Percentiles rank a stretch among this genome's conserved stretches.
These are phyloP conservation scores for Zaprionus obscuricornis DNA, from an alignment of 2,888 invertebrate species.

Conservation along the genomic window DNA sequence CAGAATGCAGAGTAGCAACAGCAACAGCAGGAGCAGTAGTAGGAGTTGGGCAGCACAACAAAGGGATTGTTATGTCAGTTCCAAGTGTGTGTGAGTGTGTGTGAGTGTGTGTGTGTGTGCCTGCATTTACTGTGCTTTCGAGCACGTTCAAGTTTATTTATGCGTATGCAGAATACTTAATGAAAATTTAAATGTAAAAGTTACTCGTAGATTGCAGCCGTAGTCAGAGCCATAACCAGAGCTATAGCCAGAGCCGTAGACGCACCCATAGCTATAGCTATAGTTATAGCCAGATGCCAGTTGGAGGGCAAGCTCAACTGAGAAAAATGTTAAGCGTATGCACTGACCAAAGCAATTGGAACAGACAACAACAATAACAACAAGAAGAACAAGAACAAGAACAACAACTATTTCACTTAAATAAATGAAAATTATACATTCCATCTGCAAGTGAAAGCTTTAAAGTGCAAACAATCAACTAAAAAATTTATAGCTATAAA, in stretches of 20 bases:
- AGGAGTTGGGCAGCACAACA: conserved; percentile 48
- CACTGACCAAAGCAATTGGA: conserved; percentile 14
- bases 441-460: conserved; percentile 3
- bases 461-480: too few relatives aligned
- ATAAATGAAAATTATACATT: conserved; percentile 49
- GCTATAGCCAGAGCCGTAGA: neutral
- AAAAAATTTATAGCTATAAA: too few relatives aligned
- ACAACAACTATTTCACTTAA: conserved; percentile 37
- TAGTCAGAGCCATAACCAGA: neutral
- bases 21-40: conserved; percentile 18
- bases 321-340: conserved; percentile 23
- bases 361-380: conserved; percentile 25
- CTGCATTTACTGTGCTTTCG: conserved; percentile 68
- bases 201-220: conserved; percentile 67
- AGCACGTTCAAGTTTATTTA: conserved; percentile 80
- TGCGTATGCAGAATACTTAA: conserved; percentile 80
- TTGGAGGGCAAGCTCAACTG: neutral
- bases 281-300: too few relatives aligned
- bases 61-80: conserved; percentile 71
- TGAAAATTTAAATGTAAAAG: conserved; percentile 80
- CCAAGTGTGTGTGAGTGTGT: conserved; percentile 18
- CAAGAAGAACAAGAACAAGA: conserved; percentile 32
- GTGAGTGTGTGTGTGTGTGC: conserved; percentile 28
- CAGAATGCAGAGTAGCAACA: conserved; percentile 4
- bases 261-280: too few relatives aligned